Percentiles rank a stretch among this genome's conserved stretches.
These are phyloP conservation scores for Allobates femoralis DNA, from an alignment of 2,797 vertebrate species.

Conservation along the genomic window DNA sequence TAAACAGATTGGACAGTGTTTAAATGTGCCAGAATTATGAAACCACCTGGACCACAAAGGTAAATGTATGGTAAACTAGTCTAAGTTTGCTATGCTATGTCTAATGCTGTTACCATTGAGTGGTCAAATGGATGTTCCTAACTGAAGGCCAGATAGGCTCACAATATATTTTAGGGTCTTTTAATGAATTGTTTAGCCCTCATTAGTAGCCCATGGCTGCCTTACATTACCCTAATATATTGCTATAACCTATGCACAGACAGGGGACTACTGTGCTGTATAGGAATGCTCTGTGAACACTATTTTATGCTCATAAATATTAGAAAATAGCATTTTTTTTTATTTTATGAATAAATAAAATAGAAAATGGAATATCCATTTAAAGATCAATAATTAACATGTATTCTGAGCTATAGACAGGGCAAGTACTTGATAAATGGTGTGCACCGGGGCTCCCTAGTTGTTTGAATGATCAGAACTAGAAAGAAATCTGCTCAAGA, in stretches of 20 bases:
- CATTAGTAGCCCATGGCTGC: not conserved
- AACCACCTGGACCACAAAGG: too few species aligned
- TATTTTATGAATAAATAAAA: not conserved
- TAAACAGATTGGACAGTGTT: too few species aligned
- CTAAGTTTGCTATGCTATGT: too few species aligned
- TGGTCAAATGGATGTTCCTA: not conserved
- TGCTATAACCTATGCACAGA: too few species aligned
- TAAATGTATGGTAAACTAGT: too few species aligned
- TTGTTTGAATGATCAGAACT: slow-evolving; percentile 20
- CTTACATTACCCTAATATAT: not conserved
- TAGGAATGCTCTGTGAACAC: not conserved
- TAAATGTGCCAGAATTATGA: too few species aligned
- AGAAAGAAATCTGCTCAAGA: not conserved
- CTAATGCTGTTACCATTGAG: too few species aligned
- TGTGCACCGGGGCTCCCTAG: not conserved
- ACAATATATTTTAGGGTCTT: not conserved
- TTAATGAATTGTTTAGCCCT: not conserved
- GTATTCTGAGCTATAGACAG: not conserved
- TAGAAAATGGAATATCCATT: not conserved
- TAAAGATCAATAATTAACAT: slow-evolving; percentile 10
- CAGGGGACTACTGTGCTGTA: not conserved
- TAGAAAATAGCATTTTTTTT: not conserved
- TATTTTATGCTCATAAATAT: not conserved
- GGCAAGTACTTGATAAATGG: slow-evolving; percentile 6
- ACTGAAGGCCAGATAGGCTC: not conserved